Evolutionary conservation across 2,888 invertebrate genomes (phyloP).

Genomic region (Artemia sp.): DNA sequence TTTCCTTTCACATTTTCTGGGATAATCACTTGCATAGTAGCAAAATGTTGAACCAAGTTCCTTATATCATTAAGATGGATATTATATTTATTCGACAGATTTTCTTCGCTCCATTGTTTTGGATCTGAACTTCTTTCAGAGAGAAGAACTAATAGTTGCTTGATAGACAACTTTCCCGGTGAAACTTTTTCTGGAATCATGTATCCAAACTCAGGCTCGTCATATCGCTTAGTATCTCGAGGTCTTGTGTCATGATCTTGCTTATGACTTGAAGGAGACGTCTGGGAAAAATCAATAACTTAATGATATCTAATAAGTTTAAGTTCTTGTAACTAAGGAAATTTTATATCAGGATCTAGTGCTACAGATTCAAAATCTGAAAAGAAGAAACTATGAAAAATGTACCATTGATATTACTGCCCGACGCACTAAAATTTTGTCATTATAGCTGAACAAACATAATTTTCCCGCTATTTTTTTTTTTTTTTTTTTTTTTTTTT

Average conservation of each 20-base stretch:
- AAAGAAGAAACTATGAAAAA: too few species aligned
- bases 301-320: too few species aligned
- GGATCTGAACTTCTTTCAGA: background rate
- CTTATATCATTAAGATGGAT: background rate
- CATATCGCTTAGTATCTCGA: background rate
- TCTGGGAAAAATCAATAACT: background rate
- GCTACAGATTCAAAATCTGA: too few species aligned
- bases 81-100: background rate
- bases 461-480: too few species aligned
- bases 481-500: too few species aligned
- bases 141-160: background rate
- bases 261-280: background rate
- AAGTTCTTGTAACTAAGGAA: too few species aligned
- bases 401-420: too few species aligned
- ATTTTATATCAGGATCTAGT: too few species aligned
- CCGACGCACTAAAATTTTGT: too few species aligned
- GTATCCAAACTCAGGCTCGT: constrained; percentile 9
- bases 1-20: constrained; percentile 7
- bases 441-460: too few species aligned
- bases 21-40: constrained; percentile 9
- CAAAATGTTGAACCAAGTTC: background rate
- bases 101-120: background rate
- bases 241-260: constrained; percentile 8
- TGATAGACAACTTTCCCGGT: background rate
- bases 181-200: background rate